Percentiles rank a stretch among this genome's conserved stretches.
Evolutionary conservation across 2,113 vertebrate genomes (phyloP).

Genomic region (Mustela nigripes): DNA sequence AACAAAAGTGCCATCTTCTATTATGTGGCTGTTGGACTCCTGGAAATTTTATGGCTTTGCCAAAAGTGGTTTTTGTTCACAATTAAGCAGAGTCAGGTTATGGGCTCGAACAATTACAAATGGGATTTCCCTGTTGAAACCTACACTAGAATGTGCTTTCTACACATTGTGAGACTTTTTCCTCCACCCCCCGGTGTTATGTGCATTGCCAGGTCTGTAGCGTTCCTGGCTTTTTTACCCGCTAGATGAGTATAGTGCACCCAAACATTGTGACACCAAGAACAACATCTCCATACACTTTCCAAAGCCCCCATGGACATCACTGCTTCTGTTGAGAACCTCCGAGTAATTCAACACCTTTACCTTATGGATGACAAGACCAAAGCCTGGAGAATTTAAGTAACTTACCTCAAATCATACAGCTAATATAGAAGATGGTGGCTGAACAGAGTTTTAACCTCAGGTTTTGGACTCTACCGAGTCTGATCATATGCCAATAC

Average conservation of each 20-base stretch:
- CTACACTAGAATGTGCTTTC: neutral
- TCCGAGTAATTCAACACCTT: neutral
- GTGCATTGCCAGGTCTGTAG: neutral
- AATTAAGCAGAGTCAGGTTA: neutral
- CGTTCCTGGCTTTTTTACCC: neutral
- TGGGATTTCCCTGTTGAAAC: neutral
- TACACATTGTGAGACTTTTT: neutral
- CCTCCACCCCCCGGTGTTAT: fast-evolving
- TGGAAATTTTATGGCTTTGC: neutral
- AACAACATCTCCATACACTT: neutral
- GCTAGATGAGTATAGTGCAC: neutral
- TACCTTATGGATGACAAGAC: neutral
- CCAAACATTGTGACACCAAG: neutral
- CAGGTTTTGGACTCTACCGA: neutral
- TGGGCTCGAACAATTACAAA: neutral
- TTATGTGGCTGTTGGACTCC: neutral
- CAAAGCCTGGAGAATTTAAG: neutral
- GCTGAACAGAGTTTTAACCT: neutral
- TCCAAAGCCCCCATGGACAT: neutral
- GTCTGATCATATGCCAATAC: neutral
- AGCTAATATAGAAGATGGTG: neutral
- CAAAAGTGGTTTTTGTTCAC: neutral
- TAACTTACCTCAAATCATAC: neutral
- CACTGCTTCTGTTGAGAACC: neutral
- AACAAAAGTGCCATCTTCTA: neutral